phyloP scores from a whole-genome alignment of 1,140 invertebrate species.

The Danaus melanippus region DNA sequence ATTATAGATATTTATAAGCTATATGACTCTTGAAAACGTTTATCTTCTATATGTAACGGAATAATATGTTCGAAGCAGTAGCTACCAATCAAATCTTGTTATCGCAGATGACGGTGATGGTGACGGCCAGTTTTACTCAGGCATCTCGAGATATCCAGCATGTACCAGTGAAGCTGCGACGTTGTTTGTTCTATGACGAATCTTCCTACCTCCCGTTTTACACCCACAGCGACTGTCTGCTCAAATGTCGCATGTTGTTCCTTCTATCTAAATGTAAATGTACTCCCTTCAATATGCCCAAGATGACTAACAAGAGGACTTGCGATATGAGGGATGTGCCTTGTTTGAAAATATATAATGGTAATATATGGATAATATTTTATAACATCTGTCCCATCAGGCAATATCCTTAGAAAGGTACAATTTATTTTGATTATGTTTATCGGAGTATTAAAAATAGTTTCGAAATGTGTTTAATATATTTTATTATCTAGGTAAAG shows the following conservation, averaged over 20 bases:
- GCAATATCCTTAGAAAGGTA: too few relatives aligned
- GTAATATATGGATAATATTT: conserved; percentile 22
- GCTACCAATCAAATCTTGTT: too few relatives aligned
- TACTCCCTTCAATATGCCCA: conserved; percentile 71
- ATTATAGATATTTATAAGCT: too few relatives aligned
- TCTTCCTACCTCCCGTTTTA: conserved; percentile 55
- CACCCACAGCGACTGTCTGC: conserved; percentile 69
- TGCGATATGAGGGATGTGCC: conserved; percentile 59
- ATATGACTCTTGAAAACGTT: too few relatives aligned
- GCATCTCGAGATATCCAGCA: conserved; percentile 62
- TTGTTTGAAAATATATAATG: conserved; percentile 50
- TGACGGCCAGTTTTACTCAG: conserved; percentile 53
- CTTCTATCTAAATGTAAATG: conserved; percentile 70
- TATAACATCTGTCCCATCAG: too few relatives aligned
- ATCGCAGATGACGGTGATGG: conserved; percentile 49
- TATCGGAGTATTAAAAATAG: too few relatives aligned
- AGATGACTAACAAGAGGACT: conserved; percentile 51
- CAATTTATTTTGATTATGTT: too few relatives aligned
- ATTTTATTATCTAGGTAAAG: too few relatives aligned
- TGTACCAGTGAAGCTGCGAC: conserved; percentile 40
- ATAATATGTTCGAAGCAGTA: too few relatives aligned
- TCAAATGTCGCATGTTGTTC: conserved; percentile 71
- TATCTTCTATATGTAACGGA: too few relatives aligned
- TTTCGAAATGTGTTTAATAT: too few relatives aligned
- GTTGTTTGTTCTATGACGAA: conserved; percentile 67